These are phyloP conservation scores for Rhabdomys dilectus DNA, from an alignment of 2,113 vertebrate genomes.

Conservation along the genomic window DNA sequence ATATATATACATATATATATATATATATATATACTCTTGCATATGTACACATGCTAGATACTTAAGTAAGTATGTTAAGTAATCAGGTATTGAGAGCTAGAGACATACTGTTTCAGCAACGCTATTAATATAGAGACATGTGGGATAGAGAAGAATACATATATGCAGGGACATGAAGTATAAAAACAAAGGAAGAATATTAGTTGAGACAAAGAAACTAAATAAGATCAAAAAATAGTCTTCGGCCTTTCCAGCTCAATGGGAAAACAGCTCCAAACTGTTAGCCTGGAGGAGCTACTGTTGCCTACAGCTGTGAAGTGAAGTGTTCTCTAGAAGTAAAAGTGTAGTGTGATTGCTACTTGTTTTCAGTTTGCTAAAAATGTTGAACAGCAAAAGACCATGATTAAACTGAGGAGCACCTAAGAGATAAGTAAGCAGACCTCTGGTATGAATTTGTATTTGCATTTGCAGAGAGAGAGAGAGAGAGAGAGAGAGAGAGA, in stretches of 20 bases:
- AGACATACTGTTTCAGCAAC: neutral
- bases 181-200: constrained; percentile 30
- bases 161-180: neutral
- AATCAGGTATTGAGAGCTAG: neutral
- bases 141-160: neutral
- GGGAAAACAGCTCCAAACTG: neutral
- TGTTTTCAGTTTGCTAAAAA: constrained; percentile 29
- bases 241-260: neutral
- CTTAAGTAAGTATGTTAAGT: too few relatives aligned
- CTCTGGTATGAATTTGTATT: accelerated
- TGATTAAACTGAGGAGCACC: neutral
- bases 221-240: neutral
- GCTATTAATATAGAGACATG: neutral
- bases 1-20: neutral
- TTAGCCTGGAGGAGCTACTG: neutral
- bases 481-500: neutral
- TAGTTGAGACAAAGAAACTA: constrained; percentile 10
- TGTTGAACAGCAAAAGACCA: neutral
- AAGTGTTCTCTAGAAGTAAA: neutral
- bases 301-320: neutral
- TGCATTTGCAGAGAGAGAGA: neutral
- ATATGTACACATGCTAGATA: too few relatives aligned
- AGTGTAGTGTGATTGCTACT: neutral
- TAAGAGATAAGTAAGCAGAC: neutral
- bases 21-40: neutral